phyloP scores from a whole-genome alignment of 2,797 vertebrate species.

The Dryobates pubescens region DNA sequence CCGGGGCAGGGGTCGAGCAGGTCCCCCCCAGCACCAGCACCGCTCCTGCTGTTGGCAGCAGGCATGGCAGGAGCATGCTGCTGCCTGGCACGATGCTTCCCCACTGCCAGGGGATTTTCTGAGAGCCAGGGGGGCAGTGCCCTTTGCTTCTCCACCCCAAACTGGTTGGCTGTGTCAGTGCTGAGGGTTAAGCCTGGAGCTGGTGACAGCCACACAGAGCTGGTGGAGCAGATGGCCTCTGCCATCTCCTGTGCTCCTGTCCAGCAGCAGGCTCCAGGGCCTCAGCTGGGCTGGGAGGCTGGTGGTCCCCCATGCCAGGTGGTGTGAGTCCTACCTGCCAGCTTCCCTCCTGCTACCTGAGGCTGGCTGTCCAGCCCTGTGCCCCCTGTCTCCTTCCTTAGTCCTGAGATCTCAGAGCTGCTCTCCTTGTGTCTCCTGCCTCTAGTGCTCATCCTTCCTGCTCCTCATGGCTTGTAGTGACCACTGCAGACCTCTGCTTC shows the following conservation, averaged over 20 bases:
- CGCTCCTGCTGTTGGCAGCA: not conserved
- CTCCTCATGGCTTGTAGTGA: fast-evolving
- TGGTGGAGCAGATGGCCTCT: not conserved
- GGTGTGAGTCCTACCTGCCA: not conserved
- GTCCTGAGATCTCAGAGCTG: not conserved
- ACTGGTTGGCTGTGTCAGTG: not conserved
- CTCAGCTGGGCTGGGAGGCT: not conserved
- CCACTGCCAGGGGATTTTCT: not conserved
- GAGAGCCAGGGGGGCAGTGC: not conserved
- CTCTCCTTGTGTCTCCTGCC: not conserved
- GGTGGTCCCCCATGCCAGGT: not conserved
- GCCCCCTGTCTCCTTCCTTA: not conserved
- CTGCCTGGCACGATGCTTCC: not conserved
- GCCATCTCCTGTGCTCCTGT: not conserved
- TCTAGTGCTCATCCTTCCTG: not conserved
- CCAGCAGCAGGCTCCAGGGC: not conserved
- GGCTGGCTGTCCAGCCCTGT: not conserved
- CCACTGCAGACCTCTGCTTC: not conserved
- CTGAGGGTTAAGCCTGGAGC: not conserved
- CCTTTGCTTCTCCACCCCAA: not conserved
- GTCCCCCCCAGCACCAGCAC: not conserved
- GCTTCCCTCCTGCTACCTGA: not conserved
- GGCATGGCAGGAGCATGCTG: not conserved
- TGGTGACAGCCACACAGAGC: not conserved
- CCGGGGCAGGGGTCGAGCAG: not conserved